These are phyloP conservation scores for Eubasilissa splendida DNA, from an alignment of 2,888 invertebrate species.

Conservation along the genomic window DNA sequence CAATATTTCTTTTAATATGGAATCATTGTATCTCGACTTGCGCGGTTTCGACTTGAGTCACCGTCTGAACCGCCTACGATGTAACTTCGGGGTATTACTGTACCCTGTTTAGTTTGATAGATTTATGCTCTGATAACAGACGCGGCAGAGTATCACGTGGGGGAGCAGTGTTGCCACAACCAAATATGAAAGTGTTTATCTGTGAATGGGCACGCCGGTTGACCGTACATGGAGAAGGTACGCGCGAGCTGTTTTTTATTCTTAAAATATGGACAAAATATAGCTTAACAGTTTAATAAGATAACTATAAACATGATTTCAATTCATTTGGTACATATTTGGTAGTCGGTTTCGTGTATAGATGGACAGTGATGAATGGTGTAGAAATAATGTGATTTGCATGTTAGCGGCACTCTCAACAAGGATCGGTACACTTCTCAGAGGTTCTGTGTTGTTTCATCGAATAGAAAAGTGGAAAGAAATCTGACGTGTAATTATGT, in stretches of 20 bases:
- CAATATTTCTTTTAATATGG: too few species aligned
- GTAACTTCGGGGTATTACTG: too few species aligned
- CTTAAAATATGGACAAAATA: neutral
- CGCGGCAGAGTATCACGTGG: neutral
- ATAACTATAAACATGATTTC: neutral
- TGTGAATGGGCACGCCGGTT: neutral
- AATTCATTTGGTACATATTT: neutral
- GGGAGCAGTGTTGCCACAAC: conserved; percentile 2
- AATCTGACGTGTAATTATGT: too few species aligned
- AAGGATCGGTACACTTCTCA: too few species aligned
- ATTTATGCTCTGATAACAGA: neutral
- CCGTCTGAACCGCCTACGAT: too few species aligned
- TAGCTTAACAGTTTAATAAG: neutral
- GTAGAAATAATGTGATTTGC: neutral
- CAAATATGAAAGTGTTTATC: conserved; percentile 6
- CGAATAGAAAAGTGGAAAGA: too few species aligned
- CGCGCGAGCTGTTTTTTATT: neutral
- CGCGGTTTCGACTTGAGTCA: too few species aligned
- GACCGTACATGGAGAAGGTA: neutral
- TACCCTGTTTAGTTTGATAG: neutral
- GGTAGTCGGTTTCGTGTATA: neutral
- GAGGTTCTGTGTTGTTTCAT: too few species aligned
- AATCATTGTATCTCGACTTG: too few species aligned
- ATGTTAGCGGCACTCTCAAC: neutral
- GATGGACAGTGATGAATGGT: conserved; percentile 1